Percentiles rank a stretch among this genome's conserved stretches.
These are phyloP conservation scores for Eciton burchellii DNA, from an alignment of 1,140 invertebrate genomes.

Conservation along the genomic window DNA sequence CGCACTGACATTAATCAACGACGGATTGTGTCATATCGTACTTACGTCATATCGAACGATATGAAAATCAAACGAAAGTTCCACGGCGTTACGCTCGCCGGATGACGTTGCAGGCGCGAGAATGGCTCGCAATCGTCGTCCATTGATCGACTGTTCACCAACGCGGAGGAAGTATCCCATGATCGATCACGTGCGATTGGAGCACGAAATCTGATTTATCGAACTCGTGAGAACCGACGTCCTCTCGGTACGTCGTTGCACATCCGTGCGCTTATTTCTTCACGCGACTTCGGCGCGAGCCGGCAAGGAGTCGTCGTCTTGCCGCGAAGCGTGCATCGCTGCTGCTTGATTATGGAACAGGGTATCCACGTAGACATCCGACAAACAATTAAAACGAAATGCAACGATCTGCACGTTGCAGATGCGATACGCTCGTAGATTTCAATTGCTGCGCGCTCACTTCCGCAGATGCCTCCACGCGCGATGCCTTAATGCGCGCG, in stretches of 20 bases:
- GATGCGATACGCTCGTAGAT: background rate
- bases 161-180: constrained; percentile 72
- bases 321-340: background rate
- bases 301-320: background rate
- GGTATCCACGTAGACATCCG: background rate
- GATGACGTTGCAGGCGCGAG: constrained; percentile 20
- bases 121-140: constrained; percentile 44
- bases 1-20: background rate
- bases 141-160: constrained; percentile 40
- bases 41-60: background rate
- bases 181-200: constrained; percentile 63
- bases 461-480: background rate
- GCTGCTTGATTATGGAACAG: background rate
- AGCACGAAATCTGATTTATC: constrained; percentile 63
- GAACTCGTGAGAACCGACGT: constrained; percentile 61
- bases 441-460: constrained; percentile 4
- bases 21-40: background rate
- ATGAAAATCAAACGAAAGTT: constrained; percentile 46
- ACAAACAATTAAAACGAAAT: constrained; percentile 11
- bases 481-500: background rate
- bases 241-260: constrained; percentile 9
- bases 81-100: constrained; percentile 23
- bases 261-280: background rate
- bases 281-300: too few relatives aligned
- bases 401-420: background rate